These are phyloP conservation scores for Macrotis lagotis DNA, from an alignment of 2,113 vertebrate species.

Conservation along the genomic window DNA sequence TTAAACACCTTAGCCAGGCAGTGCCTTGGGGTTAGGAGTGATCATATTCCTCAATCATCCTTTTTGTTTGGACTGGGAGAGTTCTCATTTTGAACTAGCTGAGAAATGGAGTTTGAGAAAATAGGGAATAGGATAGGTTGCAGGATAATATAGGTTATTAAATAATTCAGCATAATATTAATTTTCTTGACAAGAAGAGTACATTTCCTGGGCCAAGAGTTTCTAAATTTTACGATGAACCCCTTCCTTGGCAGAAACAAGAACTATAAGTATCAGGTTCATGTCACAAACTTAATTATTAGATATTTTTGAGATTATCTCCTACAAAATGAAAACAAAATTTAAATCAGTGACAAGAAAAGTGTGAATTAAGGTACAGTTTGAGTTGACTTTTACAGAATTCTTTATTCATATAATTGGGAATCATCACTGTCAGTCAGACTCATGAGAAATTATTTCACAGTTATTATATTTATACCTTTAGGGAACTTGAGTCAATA, in stretches of 20 bases:
- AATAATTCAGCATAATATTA: too few species aligned
- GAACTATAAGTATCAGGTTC: not conserved
- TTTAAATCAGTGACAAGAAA: not conserved
- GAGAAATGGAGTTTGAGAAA: too few species aligned
- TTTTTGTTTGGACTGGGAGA: too few species aligned
- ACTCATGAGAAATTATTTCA: not conserved
- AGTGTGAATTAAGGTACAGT: not conserved
- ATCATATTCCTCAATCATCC: too few species aligned
- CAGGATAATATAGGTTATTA: too few species aligned
- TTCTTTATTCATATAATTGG: not conserved
- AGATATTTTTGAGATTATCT: not conserved
- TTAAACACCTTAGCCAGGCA: too few species aligned
- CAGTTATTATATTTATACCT: not conserved
- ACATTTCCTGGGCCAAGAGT: not conserved
- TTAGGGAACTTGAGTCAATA: not conserved
- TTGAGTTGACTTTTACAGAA: not conserved
- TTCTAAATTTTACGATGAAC: not conserved
- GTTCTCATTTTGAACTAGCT: too few species aligned
- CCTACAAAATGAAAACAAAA: not conserved
- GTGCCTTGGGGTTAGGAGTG: too few species aligned
- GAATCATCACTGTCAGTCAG: not conserved
- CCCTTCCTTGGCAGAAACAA: not conserved
- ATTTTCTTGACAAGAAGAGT: not conserved
- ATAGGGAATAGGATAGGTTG: too few species aligned
- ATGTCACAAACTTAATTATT: not conserved